A percentile compares a stretch with the other conserved stretches of the same genome.
Evolutionary conservation across 2,113 vertebrate genomes (phyloP).

Genomic region (Psettodes erumei): DNA sequence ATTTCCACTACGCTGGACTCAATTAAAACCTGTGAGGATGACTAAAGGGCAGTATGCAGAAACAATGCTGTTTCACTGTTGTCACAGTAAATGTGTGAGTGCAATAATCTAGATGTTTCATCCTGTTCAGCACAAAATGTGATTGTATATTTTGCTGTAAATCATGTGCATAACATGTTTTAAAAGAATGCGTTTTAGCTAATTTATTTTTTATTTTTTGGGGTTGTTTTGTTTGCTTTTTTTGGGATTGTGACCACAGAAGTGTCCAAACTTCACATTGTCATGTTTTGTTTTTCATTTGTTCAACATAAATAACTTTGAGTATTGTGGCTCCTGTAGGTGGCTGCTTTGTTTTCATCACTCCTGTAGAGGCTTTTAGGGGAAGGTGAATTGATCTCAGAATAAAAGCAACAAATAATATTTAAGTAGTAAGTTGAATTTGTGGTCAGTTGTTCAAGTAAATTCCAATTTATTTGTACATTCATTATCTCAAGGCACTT

Average conservation of each 20-base stretch:
- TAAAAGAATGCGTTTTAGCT: constrained; percentile 7
- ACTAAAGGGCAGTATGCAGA: neutral
- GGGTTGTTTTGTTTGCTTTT: neutral
- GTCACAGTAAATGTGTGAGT: constrained; percentile 48
- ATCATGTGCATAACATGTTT: constrained; percentile 38
- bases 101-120: constrained; percentile 64
- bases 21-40: neutral
- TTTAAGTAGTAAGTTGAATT: no score
- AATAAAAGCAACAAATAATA: neutral
- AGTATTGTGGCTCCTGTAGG: neutral
- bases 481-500: no score
- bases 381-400: neutral
- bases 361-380: constrained; percentile 7
- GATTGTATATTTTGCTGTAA: constrained; percentile 42
- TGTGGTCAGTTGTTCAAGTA: no score
- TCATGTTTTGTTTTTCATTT: neutral
- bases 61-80: neutral
- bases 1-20: neutral
- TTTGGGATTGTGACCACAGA: neutral
- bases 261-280: neutral
- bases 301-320: neutral
- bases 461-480: no score
- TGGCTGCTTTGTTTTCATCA: constrained; percentile 16
- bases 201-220: constrained; percentile 41
- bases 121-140: constrained; percentile 44